Evolutionary conservation across 2,888 invertebrate species (phyloP).

Genomic region (Agrotis segetum): DNA sequence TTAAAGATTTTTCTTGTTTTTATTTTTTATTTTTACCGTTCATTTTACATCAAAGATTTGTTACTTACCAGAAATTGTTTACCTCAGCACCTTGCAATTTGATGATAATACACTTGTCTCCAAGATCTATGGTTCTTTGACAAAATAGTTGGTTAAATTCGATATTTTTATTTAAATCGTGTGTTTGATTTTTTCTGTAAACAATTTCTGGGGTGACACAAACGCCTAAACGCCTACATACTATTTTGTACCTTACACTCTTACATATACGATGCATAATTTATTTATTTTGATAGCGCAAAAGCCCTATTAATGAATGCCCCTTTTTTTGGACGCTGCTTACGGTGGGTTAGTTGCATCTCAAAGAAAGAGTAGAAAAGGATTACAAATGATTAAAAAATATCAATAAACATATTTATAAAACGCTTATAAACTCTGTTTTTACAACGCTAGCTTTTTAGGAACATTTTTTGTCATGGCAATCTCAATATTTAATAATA

Average conservation of each 20-base stretch:
- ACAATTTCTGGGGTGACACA: slow-evolving; percentile 43
- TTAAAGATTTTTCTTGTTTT: background rate
- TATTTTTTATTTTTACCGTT: too few species aligned
- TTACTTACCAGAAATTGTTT: slow-evolving; percentile 45
- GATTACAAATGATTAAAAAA: slow-evolving; percentile 91
- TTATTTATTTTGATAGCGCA: slow-evolving; percentile 47
- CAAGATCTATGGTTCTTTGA: too few species aligned
- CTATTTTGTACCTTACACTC: slow-evolving; percentile 15
- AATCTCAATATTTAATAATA: slow-evolving; percentile 62
- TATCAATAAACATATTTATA: slow-evolving; percentile 65
- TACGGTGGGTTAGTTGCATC: slow-evolving; percentile 90
- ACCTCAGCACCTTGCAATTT: background rate
- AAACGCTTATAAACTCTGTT: slow-evolving; percentile 63
- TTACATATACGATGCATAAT: slow-evolving; percentile 36
- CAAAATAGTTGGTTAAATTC: background rate
- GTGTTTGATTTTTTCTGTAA: background rate
- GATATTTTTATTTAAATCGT: background rate
- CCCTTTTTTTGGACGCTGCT: slow-evolving; percentile 89
- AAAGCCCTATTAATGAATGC: slow-evolving; percentile 69
- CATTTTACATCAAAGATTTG: slow-evolving; percentile 12
- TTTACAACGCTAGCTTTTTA: slow-evolving; percentile 80
- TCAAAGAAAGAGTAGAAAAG: slow-evolving; percentile 91
- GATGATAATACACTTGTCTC: background rate
- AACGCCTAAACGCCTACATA: slow-evolving; percentile 42
- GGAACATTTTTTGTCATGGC: slow-evolving; percentile 67